These are phyloP conservation scores for Phocoena phocoena DNA, from an alignment of 2,113 vertebrate genomes.

Conservation along the genomic window DNA sequence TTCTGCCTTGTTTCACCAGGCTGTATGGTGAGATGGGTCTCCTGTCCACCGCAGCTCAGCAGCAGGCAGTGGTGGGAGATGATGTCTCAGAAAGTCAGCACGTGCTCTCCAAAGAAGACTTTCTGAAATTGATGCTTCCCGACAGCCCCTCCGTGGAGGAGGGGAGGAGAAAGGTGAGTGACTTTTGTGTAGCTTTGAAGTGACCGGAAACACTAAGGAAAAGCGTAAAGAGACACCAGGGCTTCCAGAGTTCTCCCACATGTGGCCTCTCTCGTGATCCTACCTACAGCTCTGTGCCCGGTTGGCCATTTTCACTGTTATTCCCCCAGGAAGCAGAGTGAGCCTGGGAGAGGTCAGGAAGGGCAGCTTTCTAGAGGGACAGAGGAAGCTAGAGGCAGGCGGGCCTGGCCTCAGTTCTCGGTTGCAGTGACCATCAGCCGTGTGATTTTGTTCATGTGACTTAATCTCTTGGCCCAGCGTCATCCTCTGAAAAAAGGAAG, in stretches of 20 bases:
- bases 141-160: constrained; percentile 89
- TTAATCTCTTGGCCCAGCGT: background rate
- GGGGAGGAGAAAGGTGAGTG: constrained; percentile 91
- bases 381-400: background rate
- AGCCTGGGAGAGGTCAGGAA: background rate
- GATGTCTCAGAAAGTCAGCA: constrained; percentile 85
- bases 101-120: constrained; percentile 93
- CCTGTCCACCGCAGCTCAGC: constrained; percentile 82
- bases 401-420: background rate
- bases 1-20: constrained; percentile 81
- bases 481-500: background rate
- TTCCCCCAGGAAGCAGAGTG: background rate
- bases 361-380: background rate
- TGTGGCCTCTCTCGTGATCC: rapidly evolving
- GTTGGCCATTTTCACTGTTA: rapidly evolving
- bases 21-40: constrained; percentile 87
- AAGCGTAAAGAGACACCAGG: background rate
- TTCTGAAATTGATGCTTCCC: constrained; percentile 92
- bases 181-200: background rate
- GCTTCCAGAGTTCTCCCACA: background rate
- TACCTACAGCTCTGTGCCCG: rapidly evolving
- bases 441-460: background rate
- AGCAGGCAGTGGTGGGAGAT: constrained; percentile 84
- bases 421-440: background rate
- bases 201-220: background rate